These are phyloP conservation scores for Tapera naevia DNA, from an alignment of 2,797 vertebrate genomes.

Conservation along the genomic window DNA sequence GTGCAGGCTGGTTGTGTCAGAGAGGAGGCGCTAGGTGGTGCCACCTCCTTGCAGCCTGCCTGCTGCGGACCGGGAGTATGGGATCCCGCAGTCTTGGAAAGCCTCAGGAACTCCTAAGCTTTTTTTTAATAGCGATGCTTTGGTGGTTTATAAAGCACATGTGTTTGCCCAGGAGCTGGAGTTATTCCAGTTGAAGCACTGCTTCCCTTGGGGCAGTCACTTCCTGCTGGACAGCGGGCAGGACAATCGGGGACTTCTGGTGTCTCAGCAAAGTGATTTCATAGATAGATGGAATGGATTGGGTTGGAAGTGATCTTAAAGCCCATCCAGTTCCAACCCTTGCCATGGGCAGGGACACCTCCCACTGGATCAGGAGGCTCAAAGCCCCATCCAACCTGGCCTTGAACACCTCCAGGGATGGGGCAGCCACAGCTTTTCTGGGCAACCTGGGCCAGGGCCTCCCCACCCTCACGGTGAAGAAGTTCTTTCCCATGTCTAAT, in stretches of 20 bases:
- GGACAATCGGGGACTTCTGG: not conserved
- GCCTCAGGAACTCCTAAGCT: not conserved
- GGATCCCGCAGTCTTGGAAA: not conserved
- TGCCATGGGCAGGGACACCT: no score
- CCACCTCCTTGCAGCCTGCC: not conserved
- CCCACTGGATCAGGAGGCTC: no score
- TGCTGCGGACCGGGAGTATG: accelerated
- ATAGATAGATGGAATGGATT: no score
- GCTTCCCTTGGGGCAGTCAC: not conserved
- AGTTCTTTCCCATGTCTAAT: no score
- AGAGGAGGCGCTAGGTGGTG: conserved; percentile 45
- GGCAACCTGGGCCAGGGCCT: no score
- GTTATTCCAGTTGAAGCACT: not conserved
- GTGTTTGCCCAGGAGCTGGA: accelerated
- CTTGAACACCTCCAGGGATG: no score
- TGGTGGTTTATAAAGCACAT: not conserved
- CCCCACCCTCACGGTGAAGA: no score
- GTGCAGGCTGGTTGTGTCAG: not conserved
- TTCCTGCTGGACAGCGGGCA: not conserved
- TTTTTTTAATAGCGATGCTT: not conserved
- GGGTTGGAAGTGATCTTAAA: no score
- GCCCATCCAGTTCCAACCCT: no score
- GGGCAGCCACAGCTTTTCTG: no score
- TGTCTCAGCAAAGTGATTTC: not conserved
- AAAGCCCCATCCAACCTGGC: no score